These are phyloP conservation scores for Diplazon laetatorius DNA, from an alignment of 2,888 invertebrate species.

Conservation along the genomic window DNA sequence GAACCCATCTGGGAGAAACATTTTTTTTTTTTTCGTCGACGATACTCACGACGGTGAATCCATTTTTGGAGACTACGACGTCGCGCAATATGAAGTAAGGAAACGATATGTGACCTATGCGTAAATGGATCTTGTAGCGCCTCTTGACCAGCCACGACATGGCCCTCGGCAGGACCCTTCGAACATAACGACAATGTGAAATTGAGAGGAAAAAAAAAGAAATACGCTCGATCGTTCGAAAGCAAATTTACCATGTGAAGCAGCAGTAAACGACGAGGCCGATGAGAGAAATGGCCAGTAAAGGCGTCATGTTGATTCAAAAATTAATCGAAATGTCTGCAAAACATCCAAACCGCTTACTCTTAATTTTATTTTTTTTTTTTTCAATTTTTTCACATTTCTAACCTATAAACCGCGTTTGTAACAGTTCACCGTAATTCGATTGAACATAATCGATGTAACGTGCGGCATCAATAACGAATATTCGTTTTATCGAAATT, in stretches of 20 bases:
- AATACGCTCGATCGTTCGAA: conserved; percentile 55
- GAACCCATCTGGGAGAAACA: background rate
- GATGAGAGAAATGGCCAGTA: conserved; percentile 79
- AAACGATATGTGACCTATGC: conserved; percentile 92
- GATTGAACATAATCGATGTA: background rate
- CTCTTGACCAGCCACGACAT: conserved; percentile 92
- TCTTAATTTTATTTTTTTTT: background rate
- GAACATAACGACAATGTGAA: conserved; percentile 64
- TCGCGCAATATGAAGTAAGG: conserved; percentile 91
- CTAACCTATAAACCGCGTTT: conserved; percentile 33
- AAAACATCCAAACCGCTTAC: background rate
- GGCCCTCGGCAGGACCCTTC: conserved; percentile 90
- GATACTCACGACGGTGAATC: conserved; percentile 88
- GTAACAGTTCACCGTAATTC: background rate
- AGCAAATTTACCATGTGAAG: conserved; percentile 85
- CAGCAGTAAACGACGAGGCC: conserved; percentile 84
- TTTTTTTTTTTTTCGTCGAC: background rate
- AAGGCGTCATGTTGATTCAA: conserved; percentile 79
- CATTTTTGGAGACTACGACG: conserved; percentile 91
- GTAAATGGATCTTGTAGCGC: conserved; percentile 90
- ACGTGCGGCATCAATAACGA: conserved; percentile 24
- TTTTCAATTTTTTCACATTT: conserved; percentile 5
- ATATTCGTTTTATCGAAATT: conserved; percentile 19
- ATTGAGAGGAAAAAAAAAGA: conserved; percentile 13
- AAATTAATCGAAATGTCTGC: conserved; percentile 20